phyloP scores from a whole-genome alignment of 2,888 invertebrate species.

The Parthenolecanium corni region DNA sequence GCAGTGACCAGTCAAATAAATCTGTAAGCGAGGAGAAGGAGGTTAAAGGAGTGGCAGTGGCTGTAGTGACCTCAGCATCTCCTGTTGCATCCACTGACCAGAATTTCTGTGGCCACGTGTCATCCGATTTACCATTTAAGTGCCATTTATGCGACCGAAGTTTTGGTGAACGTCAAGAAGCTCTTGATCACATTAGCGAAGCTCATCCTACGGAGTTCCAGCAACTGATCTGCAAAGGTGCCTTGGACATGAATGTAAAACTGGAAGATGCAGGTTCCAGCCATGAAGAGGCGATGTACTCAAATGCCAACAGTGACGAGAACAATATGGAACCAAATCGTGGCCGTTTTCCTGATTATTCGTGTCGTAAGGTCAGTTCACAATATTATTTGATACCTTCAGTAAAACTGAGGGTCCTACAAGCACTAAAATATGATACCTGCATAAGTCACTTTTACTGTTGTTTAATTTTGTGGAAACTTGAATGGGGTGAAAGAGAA shows the following conservation, averaged over 20 bases:
- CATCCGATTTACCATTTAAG: slow-evolving; percentile 66
- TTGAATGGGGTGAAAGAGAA: too few species aligned
- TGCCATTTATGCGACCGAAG: slow-evolving; percentile 87
- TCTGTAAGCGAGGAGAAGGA: not conserved
- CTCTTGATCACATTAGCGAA: slow-evolving; percentile 67
- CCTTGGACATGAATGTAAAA: slow-evolving; percentile 51
- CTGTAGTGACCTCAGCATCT: not conserved
- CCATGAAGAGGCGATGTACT: slow-evolving; percentile 35
- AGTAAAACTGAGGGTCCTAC: too few species aligned
- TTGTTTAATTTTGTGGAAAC: too few species aligned
- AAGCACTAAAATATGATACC: too few species aligned
- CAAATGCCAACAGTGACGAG: slow-evolving; percentile 46
- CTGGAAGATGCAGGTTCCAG: slow-evolving; percentile 39
- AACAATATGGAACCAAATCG: slow-evolving; percentile 47
- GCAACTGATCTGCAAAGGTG: slow-evolving; percentile 69
- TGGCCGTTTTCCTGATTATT: slow-evolving; percentile 75
- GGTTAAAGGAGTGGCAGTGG: not conserved
- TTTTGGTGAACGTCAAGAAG: slow-evolving; percentile 64
- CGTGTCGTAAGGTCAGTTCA: slow-evolving; percentile 62
- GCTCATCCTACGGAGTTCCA: slow-evolving; percentile 67
- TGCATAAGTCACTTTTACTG: too few species aligned
- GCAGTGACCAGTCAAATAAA: slow-evolving; percentile 4
- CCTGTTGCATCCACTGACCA: not conserved
- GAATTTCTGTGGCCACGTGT: slow-evolving; percentile 11
- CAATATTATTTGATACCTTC: not conserved